Evolutionary conservation across 2,888 invertebrate genomes (phyloP).

Genomic region (Saturnia japonica): DNA sequence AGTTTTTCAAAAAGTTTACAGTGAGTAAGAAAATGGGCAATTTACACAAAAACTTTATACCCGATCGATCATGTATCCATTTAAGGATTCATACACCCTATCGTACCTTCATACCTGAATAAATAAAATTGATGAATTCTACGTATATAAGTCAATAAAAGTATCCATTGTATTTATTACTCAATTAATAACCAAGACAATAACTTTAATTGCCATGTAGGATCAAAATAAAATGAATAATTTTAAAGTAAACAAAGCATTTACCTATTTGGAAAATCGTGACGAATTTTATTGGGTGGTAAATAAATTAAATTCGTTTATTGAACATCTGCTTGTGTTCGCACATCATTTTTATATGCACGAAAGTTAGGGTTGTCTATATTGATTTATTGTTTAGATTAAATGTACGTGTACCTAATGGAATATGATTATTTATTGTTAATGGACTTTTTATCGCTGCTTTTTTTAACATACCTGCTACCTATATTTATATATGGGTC

Average conservation of each 20-base stretch:
- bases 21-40: too few species aligned
- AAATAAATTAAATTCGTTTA: not conserved
- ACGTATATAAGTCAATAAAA: too few species aligned
- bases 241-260: not conserved
- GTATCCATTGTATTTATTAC: not conserved
- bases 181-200: not conserved
- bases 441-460: too few species aligned
- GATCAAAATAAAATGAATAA: not conserved
- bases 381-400: not conserved
- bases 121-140: too few species aligned
- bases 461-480: too few species aligned
- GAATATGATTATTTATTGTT: too few species aligned
- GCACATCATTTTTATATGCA: not conserved
- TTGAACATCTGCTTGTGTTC: slow-evolving; percentile 1
- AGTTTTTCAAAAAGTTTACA: too few species aligned
- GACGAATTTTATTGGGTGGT: not conserved
- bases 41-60: too few species aligned
- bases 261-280: not conserved
- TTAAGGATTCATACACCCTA: too few species aligned
- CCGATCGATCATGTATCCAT: too few species aligned
- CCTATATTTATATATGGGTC: too few species aligned
- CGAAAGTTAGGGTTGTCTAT: not conserved
- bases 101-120: too few species aligned
- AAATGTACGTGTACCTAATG: not conserved
- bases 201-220: not conserved